Percentiles rank a stretch among this genome's conserved stretches.
phyloP scores from a whole-genome alignment of 2,113 vertebrate species.

The Anas platyrhynchos region DNA sequence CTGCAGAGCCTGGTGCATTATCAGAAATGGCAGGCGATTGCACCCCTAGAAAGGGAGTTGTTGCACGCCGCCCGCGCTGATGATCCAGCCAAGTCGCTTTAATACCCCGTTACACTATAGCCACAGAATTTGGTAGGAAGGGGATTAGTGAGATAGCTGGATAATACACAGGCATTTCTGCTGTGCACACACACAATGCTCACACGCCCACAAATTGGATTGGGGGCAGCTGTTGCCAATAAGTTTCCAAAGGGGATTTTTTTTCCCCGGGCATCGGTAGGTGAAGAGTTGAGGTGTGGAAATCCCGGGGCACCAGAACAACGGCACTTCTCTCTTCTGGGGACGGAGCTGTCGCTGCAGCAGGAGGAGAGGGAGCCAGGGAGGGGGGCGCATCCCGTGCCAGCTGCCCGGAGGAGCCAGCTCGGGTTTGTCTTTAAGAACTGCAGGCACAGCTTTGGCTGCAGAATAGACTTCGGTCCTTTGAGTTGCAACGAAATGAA shows the following conservation, averaged over 20 bases:
- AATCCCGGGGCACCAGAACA: neutral
- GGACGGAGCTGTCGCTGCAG: neutral
- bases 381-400: neutral
- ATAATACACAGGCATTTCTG: neutral
- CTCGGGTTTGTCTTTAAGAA: neutral
- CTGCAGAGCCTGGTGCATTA: neutral
- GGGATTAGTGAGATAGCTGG: neutral
- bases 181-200: neutral
- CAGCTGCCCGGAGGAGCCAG: neutral
- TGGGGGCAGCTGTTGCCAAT: constrained; percentile 37
- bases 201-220: neutral
- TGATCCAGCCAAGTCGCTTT: neutral
- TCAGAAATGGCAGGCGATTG: neutral
- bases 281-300: neutral
- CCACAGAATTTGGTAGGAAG: neutral
- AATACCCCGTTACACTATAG: neutral
- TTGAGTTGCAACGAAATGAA: neutral
- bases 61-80: neutral
- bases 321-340: neutral
- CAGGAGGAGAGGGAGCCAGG: neutral
- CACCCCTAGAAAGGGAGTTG: neutral
- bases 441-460: neutral
- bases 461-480: neutral
- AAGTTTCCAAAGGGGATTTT: constrained; percentile 22
- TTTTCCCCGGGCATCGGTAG: neutral